Base-by-base conservation (phyloP, 2,113 vertebrate genomes). In the Shinisaurus crocodilurus region DNA sequence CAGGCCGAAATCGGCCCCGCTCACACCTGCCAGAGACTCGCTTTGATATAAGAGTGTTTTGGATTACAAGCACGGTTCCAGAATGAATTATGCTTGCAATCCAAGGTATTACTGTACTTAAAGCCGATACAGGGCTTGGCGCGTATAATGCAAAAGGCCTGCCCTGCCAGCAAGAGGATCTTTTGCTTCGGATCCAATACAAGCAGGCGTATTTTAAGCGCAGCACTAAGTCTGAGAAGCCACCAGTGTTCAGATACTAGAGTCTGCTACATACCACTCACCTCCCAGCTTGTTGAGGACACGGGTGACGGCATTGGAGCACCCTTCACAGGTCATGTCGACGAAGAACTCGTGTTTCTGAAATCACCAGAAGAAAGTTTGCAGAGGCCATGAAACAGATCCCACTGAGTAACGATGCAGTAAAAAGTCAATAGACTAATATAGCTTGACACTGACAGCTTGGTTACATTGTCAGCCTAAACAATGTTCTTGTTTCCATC, bases 281-380 rank as follows among this genome's bases (percentile, higher is more conserved):
- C 97, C 98, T 97, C 95, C 97, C 92, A 99, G 96, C 92, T 98
- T 99, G 83, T 96, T 98, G 92, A 99, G 98, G 81, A 99, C 96
- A 9, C 98, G 97, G 83, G 97, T 97, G 12, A 99, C 98, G 0
- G 99, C 98, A 0, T 98, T 98, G 5, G 98, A 98, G 37, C 99
- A 99, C 82, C 99, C 99, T 86, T 98, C 98, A 34, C 99, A 99
- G 45, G 98, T 99, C 99, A 99, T 99, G 82, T 98, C 98, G 90
- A 99, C 99, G 0, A 97, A 98, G 94, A 99, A 99, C 96, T 99
- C 98, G 97, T 99, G 98, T 88, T 98, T 99, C 99, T 99, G 98
- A 45, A 95, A 95, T 43, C 63, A 92, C 60, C 92, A 79, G 0
- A 0, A 79, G 16, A 54, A 50, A 32, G 74, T 25, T 23, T 0